Percentiles rank a stretch among this genome's conserved stretches.
These are phyloP conservation scores for Bombus pascuorum DNA, from an alignment of 1,140 invertebrate species.

Conservation along the genomic window DNA sequence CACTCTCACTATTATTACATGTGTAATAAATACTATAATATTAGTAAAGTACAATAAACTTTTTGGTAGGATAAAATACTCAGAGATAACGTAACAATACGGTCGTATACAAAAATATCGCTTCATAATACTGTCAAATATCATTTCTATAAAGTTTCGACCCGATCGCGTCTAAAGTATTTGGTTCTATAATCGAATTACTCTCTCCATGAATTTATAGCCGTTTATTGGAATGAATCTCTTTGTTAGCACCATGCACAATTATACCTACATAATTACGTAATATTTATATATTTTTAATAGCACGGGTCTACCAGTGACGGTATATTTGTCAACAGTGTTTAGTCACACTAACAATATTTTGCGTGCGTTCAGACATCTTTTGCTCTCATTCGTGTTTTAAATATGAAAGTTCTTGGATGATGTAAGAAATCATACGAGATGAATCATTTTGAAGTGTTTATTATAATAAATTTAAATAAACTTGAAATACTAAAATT, in stretches of 20 bases:
- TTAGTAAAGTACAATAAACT: conserved; percentile 15
- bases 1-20: background rate
- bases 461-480: background rate
- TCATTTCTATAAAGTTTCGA: conserved; percentile 31
- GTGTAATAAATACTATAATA: background rate
- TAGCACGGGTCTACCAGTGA: conserved; percentile 38
- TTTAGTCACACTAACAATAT: background rate
- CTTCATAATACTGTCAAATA: conserved; percentile 31
- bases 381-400: no score
- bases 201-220: conserved; percentile 10
- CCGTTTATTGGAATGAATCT: conserved; percentile 49
- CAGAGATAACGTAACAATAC: background rate
- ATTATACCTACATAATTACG: conserved; percentile 35
- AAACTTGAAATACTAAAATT: no score
- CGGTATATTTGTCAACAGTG: background rate
- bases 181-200: background rate
- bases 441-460: background rate
- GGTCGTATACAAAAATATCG: background rate
- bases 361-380: background rate
- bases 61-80: conserved; percentile 10
- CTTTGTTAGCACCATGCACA: conserved; percentile 45
- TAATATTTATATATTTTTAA: conserved; percentile 38
- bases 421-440: no score
- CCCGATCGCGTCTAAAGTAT: conserved; percentile 12
- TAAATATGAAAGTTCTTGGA: background rate